phyloP scores from a whole-genome alignment of 2,888 invertebrate genomes.

The Maniola hyperantus region DNA sequence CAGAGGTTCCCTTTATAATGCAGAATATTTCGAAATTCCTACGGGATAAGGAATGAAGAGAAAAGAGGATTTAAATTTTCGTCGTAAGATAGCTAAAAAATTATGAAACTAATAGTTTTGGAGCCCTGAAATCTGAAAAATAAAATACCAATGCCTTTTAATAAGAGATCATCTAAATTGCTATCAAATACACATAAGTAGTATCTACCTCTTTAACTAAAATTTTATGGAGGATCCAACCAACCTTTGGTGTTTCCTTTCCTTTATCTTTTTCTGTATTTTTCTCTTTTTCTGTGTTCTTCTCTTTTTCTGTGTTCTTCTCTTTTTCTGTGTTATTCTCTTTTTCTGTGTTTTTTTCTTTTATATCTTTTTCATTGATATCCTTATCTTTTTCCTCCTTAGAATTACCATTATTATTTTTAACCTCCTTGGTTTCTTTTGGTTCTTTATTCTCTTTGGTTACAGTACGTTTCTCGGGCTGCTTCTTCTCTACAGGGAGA shows the following conservation, averaged over 20 bases:
- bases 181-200: no score
- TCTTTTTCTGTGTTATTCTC: slow-evolving; percentile 6
- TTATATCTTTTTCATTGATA: slow-evolving; percentile 51
- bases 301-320: slow-evolving; percentile 52
- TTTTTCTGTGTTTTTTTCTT: slow-evolving; percentile 58
- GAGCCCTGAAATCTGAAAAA: no score
- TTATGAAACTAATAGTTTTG: no score
- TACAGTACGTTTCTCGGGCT: slow-evolving; percentile 52
- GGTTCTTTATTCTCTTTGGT: slow-evolving; percentile 72
- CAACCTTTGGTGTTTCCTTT: slow-evolving; percentile 45
- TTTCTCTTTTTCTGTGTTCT: slow-evolving; percentile 53
- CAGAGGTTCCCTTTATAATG: no score
- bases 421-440: slow-evolving; percentile 61
- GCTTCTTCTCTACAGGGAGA: slow-evolving; percentile 55
- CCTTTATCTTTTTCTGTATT: slow-evolving; percentile 35
- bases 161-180: no score
- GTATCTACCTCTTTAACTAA: no score
- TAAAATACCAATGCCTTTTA: no score
- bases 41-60: no score
- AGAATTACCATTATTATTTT: slow-evolving; percentile 44
- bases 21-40: no score
- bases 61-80: no score
- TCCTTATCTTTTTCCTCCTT: slow-evolving; percentile 55
- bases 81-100: no score
- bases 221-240: background rate